Conservation (phyloP, 2,888 invertebrate genomes). For the Druceiella hillmani region DNA sequence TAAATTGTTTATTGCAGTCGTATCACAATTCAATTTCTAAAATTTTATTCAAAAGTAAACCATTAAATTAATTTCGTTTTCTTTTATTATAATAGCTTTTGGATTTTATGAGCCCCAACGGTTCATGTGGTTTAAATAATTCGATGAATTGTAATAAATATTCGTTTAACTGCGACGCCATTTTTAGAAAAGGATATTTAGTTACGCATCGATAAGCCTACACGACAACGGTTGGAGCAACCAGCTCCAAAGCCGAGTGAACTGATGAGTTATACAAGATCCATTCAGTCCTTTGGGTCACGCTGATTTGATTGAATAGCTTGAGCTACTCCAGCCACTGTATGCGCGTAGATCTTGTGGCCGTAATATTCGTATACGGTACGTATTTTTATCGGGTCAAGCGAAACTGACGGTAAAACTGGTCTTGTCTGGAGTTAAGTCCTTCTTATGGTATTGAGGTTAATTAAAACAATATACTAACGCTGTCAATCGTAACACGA, state of each 20-base stretch:
- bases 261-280: neutral
- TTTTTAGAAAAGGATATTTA: no score
- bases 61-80: neutral
- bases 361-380: neutral
- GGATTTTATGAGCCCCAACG: neutral
- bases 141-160: neutral
- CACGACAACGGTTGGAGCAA: no score
- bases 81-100: neutral
- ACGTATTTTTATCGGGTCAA: neutral
- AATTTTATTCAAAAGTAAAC: neutral
- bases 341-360: neutral
- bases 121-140: neutral
- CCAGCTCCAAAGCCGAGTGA: neutral
- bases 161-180: neutral
- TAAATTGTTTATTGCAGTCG: neutral
- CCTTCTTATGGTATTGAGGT: no score
- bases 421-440: neutral
- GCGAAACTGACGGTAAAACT: conserved; percentile 1
- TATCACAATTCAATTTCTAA: neutral
- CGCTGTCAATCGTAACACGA: no score
- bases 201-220: no score
- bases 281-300: neutral
- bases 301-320: neutral
- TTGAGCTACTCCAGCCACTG: conserved; percentile 1
- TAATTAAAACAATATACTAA: no score